phyloP scores from a whole-genome alignment of 2,888 invertebrate genomes.

The Mythimna vitellina region DNA sequence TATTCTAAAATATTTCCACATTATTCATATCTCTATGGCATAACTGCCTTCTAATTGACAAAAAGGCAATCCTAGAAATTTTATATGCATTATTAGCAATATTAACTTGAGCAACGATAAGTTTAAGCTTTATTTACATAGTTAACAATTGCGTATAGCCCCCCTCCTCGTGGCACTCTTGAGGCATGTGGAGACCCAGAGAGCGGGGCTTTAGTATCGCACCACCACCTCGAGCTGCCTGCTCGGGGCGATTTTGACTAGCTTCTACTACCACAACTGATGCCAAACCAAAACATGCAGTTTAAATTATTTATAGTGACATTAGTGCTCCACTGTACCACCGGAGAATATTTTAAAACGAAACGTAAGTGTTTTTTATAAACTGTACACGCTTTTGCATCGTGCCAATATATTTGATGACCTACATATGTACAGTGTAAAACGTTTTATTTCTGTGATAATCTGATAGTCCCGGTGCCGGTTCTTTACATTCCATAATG shows the following conservation, averaged over 20 bases:
- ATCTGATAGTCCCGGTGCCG: slow-evolving; percentile 60
- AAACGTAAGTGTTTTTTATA: slow-evolving; percentile 85
- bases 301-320: slow-evolving; percentile 84
- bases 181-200: slow-evolving; percentile 73
- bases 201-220: slow-evolving; percentile 80
- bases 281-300: slow-evolving; percentile 77
- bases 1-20: slow-evolving; percentile 26
- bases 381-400: slow-evolving; percentile 50
- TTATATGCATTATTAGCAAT: slow-evolving; percentile 70
- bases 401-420: slow-evolving; percentile 52
- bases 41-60: slow-evolving; percentile 40
- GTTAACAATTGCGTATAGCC: slow-evolving; percentile 84
- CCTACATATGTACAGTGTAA: slow-evolving; percentile 50
- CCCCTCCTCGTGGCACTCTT: slow-evolving; percentile 80
- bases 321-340: slow-evolving; percentile 79
- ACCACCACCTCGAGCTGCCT: slow-evolving; percentile 79
- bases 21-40: slow-evolving; percentile 24
- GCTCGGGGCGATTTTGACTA: slow-evolving; percentile 78
- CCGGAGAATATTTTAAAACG: slow-evolving; percentile 84
- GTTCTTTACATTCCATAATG: slow-evolving; percentile 67
- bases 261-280: slow-evolving; percentile 60
- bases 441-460: slow-evolving; percentile 62
- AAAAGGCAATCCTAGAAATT: slow-evolving; percentile 52
- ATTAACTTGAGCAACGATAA: slow-evolving; percentile 78
- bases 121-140: slow-evolving; percentile 87